Evolutionary conservation across 1,140 invertebrate species (phyloP).

Genomic region (Colletes gigas): DNA sequence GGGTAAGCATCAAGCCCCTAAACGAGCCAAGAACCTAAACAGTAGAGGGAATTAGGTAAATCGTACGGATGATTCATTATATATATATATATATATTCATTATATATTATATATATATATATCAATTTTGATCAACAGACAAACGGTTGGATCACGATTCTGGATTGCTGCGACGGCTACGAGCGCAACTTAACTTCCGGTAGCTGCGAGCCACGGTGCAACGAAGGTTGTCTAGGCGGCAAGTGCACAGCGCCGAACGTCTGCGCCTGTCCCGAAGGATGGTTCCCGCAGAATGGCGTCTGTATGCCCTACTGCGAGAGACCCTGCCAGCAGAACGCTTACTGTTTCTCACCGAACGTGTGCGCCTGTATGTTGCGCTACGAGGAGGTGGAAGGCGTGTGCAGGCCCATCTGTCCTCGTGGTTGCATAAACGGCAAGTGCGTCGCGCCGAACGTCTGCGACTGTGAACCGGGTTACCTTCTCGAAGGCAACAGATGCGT

Average conservation of each 20-base stretch:
- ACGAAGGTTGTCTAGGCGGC: constrained; percentile 66
- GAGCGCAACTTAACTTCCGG: constrained; percentile 61
- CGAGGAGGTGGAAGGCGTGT: constrained; percentile 68
- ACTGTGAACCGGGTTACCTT: constrained; percentile 84
- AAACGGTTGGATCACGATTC: constrained; percentile 69
- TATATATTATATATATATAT: too few species aligned
- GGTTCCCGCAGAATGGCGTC: constrained; percentile 63
- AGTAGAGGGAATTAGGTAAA: too few species aligned
- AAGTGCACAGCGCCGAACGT: constrained; percentile 71
- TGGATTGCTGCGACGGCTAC: constrained; percentile 78
- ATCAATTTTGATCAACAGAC: background rate
- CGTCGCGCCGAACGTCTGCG: constrained; percentile 79
- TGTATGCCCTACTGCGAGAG: constrained; percentile 74
- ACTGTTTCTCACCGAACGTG: constrained; percentile 76
- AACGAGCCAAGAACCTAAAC: too few species aligned
- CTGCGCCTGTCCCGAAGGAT: constrained; percentile 74
- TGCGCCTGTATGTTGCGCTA: constrained; percentile 77
- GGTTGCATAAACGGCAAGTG: constrained; percentile 80
- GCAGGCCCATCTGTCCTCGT: constrained; percentile 73
- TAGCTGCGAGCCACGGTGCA: constrained; percentile 76
- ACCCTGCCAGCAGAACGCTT: constrained; percentile 72
- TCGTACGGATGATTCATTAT: too few species aligned
- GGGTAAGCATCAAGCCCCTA: too few species aligned
- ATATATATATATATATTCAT: too few species aligned
- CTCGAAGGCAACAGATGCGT: constrained; percentile 12